Conservation (phyloP, 1,140 invertebrate genomes). For the Ditylenchus dipsaci region DNA sequence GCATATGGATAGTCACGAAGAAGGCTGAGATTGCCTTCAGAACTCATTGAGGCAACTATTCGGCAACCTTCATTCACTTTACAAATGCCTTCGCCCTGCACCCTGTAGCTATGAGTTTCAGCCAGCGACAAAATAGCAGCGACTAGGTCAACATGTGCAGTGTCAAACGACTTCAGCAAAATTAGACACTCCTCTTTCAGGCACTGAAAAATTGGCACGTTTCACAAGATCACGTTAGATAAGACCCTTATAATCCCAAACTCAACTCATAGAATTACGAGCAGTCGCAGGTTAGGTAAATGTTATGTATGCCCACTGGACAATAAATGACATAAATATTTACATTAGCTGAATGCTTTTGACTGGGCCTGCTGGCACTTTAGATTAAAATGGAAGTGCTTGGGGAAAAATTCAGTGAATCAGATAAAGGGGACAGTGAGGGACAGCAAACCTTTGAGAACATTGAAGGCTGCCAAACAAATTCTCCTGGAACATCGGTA, state of each 20-base stretch:
- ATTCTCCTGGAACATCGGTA: slow-evolving; percentile 92
- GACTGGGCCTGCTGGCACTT: too few relatives aligned
- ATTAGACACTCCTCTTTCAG: slow-evolving; percentile 83
- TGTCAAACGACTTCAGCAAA: slow-evolving; percentile 90
- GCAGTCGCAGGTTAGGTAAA: too few relatives aligned
- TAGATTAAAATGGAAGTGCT: too few relatives aligned
- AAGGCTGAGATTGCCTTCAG: slow-evolving; percentile 15
- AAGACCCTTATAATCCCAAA: too few relatives aligned
- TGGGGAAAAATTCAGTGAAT: too few relatives aligned
- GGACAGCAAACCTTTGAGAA: slow-evolving; percentile 69
- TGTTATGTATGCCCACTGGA: background rate
- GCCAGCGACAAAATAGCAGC: slow-evolving; percentile 78
- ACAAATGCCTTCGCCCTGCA: slow-evolving; percentile 3
- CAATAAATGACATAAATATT: background rate
- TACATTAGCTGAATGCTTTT: slow-evolving; percentile 8
- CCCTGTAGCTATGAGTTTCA: slow-evolving; percentile 64
- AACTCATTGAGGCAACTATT: slow-evolving; percentile 6
- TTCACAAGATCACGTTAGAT: background rate
- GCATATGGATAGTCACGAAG: slow-evolving; percentile 31
- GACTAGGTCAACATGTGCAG: slow-evolving; percentile 83
- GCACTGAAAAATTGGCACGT: slow-evolving; percentile 64
- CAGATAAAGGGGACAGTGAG: background rate
- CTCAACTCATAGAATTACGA: too few relatives aligned
- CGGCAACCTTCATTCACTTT: slow-evolving; percentile 5
- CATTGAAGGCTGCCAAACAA: slow-evolving; percentile 88